Conservation (phyloP, 2,888 invertebrate species). For the Spilosoma lubricipeda region DNA sequence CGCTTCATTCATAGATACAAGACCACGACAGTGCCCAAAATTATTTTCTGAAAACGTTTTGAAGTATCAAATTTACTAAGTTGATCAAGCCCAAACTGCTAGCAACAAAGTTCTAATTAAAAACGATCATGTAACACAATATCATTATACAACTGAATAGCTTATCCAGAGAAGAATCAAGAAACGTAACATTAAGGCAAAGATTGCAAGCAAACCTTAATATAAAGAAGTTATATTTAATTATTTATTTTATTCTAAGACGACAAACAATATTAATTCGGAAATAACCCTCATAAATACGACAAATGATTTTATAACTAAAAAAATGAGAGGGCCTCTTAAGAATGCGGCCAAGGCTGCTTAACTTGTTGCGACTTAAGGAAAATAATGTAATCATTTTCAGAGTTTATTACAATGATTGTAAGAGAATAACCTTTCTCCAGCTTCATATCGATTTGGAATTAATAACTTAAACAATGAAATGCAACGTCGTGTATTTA, state of each 20-base stretch:
- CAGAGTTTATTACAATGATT: constrained; percentile 38
- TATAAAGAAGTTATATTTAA: not conserved
- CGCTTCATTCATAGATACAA: constrained; percentile 66
- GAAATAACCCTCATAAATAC: constrained; percentile 9
- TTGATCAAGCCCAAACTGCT: constrained; percentile 47
- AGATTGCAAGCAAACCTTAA: not conserved
- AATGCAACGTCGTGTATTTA: not conserved
- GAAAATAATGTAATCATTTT: constrained; percentile 41
- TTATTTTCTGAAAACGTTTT: constrained; percentile 66
- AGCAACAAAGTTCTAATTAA: constrained; percentile 54
- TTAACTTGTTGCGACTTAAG: constrained; percentile 39
- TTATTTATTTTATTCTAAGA: constrained; percentile 1
- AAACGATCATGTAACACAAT: constrained; percentile 42
- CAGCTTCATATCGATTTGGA: constrained; percentile 11
- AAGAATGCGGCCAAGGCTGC: constrained; percentile 2
- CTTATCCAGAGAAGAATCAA: constrained; percentile 28
- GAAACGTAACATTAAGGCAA: not conserved
- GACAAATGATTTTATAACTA: constrained; percentile 16
- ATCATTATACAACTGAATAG: constrained; percentile 46
- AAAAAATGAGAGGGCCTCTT: constrained; percentile 10
- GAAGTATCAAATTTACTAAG: constrained; percentile 56
- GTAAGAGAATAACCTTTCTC: constrained; percentile 19
- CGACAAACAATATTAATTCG: constrained; percentile 7
- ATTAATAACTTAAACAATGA: not conserved
- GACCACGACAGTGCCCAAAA: constrained; percentile 63